Evolutionary conservation across 1,140 invertebrate genomes (phyloP).

Genomic region (Caenorhabditis briggsae): DNA sequence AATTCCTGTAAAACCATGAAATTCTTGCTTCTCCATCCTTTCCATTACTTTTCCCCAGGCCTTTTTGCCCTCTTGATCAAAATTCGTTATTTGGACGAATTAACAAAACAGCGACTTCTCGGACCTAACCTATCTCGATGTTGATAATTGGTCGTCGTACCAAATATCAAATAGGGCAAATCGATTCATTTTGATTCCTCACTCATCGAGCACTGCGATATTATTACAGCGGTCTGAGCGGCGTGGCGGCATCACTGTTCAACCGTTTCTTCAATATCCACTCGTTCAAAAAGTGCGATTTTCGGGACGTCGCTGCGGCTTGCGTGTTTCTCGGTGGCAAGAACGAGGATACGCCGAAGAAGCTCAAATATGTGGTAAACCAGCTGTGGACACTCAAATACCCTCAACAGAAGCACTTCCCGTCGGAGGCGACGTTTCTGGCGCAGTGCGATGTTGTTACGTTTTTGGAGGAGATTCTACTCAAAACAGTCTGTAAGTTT

Average conservation of each 20-base stretch:
- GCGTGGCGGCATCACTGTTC: neutral
- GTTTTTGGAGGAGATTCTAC: neutral
- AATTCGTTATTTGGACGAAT: too few relatives aligned
- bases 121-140: too few relatives aligned
- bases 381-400: constrained; percentile 19
- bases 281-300: neutral
- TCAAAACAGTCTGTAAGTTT: constrained; percentile 16
- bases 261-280: constrained; percentile 45
- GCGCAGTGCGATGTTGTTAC: constrained; percentile 9
- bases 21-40: too few relatives aligned
- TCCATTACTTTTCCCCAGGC: too few relatives aligned
- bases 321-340: constrained; percentile 40
- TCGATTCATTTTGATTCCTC: neutral
- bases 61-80: too few relatives aligned
- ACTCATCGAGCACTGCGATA: constrained; percentile 48
- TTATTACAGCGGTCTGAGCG: constrained; percentile 42
- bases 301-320: constrained; percentile 24
- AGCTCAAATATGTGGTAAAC: constrained; percentile 27
- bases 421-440: neutral
- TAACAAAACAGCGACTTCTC: too few relatives aligned
- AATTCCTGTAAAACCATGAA: too few relatives aligned
- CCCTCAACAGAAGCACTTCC: constrained; percentile 24
- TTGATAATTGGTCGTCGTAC: too few relatives aligned
- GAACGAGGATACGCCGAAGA: constrained; percentile 41
- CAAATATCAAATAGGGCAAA: too few relatives aligned